phyloP scores from a whole-genome alignment of 2,888 invertebrate genomes.

The Petrophora chlorosata region DNA sequence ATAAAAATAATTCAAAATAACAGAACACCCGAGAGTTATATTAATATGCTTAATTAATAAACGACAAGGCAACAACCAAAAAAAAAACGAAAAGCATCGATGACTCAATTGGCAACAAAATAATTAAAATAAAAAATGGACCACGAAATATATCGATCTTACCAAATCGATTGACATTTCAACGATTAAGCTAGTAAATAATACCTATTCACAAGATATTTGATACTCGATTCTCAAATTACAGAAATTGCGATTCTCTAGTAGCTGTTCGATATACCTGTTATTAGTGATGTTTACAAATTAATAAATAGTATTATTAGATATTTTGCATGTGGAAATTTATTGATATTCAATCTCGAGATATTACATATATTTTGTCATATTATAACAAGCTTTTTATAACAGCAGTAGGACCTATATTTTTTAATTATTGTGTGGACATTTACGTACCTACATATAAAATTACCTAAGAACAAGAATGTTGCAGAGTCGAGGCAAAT shows the following conservation, averaged over 20 bases:
- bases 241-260: conserved; percentile 5
- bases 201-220: conserved; percentile 6
- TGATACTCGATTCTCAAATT: conserved; percentile 7
- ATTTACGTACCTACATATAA: no score
- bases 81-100: no score
- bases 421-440: no score
- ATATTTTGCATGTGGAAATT: neutral
- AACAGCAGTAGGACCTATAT: no score
- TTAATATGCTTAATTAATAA: no score
- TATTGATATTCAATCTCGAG: neutral
- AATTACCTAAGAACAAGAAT: no score
- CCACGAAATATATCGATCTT: conserved; percentile 10
- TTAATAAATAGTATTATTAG: neutral
- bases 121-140: neutral
- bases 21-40: no score
- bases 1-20: no score
- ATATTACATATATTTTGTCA: no score
- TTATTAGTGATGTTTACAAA: conserved; percentile 3
- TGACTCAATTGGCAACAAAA: conserved; percentile 2
- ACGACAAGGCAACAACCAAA: no score
- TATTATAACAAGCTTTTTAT: no score
- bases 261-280: conserved; percentile 3
- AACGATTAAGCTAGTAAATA: conserved; percentile 8
- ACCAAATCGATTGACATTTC: conserved; percentile 12
- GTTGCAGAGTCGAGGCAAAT: no score